Evolutionary conservation across 2,797 vertebrate genomes (phyloP).

Genomic region (Parambassis ranga): DNA sequence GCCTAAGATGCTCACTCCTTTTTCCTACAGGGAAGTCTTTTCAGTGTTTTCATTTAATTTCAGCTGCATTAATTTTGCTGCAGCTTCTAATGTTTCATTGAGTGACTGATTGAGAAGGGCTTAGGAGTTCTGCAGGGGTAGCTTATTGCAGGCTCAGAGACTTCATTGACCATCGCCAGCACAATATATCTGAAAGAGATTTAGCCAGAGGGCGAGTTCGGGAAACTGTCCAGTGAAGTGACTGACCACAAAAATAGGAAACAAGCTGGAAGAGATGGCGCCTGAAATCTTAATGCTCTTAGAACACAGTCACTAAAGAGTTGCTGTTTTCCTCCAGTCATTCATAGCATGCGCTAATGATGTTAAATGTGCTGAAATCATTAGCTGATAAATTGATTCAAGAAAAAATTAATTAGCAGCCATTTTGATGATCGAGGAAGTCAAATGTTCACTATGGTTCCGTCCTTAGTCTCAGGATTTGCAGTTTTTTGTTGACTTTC

Average conservation of each 20-base stretch:
- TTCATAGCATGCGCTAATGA: background rate
- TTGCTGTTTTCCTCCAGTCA: background rate
- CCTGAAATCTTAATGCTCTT: background rate
- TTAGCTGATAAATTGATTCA: background rate
- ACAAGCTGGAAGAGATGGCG: background rate
- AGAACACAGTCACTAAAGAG: background rate
- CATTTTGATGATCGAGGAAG: background rate
- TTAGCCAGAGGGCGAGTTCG: background rate
- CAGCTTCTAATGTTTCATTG: conserved; percentile 61
- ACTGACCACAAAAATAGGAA: background rate
- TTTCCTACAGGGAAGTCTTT: conserved; percentile 51
- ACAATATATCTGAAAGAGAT: conserved; percentile 22
- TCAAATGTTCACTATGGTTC: background rate
- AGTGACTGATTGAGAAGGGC: conserved; percentile 48
- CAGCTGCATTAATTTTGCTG: conserved; percentile 61
- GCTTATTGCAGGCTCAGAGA: conserved; percentile 40
- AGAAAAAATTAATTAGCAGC: background rate
- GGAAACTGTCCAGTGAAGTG: background rate
- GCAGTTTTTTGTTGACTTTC: too few relatives aligned
- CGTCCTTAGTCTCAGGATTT: too few relatives aligned
- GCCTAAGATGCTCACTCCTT: conserved; percentile 54
- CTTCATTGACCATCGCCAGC: conserved; percentile 33
- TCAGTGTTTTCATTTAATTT: conserved; percentile 69
- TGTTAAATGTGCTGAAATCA: background rate
- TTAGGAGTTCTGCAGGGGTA: conserved; percentile 46